These are phyloP conservation scores for Lepidocyrtoides sp. DNA, from an alignment of 2,888 invertebrate genomes.

Conservation along the genomic window DNA sequence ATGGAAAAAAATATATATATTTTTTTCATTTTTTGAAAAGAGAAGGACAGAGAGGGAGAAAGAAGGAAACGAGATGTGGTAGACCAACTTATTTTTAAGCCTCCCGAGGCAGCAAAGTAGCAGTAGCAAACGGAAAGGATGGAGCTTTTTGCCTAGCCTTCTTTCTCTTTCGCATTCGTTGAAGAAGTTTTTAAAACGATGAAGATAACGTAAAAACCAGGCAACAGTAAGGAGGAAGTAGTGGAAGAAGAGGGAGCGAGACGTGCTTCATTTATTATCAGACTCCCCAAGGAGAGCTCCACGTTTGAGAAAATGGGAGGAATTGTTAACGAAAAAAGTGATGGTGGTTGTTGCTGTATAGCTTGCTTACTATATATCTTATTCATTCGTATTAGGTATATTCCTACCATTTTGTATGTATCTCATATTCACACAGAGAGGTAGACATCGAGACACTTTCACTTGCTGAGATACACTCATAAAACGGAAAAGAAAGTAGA, in stretches of 20 bases:
- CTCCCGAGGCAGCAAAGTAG: conserved; percentile 73
- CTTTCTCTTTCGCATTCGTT: background rate
- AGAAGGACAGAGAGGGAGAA: conserved; percentile 7
- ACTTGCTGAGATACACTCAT: background rate
- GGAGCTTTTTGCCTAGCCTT: background rate
- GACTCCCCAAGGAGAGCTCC: conserved; percentile 74
- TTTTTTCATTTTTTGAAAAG: conserved; percentile 9
- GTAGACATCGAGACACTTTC: background rate
- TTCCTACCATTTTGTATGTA: background rate
- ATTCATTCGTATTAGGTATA: background rate
- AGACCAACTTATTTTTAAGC: conserved; percentile 75
- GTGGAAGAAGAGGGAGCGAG: conserved; percentile 61
- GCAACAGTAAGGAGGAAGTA: background rate
- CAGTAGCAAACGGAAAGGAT: conserved; percentile 10
- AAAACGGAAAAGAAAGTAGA: background rate
- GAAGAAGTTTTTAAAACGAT: conserved; percentile 56
- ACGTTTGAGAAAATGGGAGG: conserved; percentile 26
- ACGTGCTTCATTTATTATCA: conserved; percentile 77
- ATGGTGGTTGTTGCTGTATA: background rate
- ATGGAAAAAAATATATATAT: no score
- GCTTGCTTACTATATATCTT: background rate
- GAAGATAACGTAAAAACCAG: conserved; percentile 37
- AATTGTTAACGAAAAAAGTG: conserved; percentile 57
- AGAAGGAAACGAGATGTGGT: conserved; percentile 59
- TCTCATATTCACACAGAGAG: background rate